A percentile compares a stretch with the other conserved stretches of the same genome.
Evolutionary conservation across 2,888 invertebrate genomes (phyloP).

Genomic region (Hirtodrosophila duncani): DNA sequence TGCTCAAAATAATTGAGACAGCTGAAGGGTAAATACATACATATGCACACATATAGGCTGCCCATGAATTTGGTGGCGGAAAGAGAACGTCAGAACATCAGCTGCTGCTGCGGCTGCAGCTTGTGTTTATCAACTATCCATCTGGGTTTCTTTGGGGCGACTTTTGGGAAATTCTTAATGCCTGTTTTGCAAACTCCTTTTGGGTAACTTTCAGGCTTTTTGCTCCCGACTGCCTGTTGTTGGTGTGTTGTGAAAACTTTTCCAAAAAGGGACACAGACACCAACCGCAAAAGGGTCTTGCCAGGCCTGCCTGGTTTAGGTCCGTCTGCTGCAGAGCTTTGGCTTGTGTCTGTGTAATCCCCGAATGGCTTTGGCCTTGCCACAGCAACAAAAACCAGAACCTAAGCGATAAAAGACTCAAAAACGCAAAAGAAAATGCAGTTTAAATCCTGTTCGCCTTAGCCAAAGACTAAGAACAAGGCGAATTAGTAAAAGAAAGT

Average conservation of each 20-base stretch:
- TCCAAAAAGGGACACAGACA: conserved; percentile 13
- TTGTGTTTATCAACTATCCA: conserved; percentile 38
- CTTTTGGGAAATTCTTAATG: conserved; percentile 26
- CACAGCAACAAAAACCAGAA: conserved; percentile 34
- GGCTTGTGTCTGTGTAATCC: conserved; percentile 42
- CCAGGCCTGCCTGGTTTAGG: conserved; percentile 1
- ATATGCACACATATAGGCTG: no score
- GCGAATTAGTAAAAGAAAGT: no score
- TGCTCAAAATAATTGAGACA: background rate
- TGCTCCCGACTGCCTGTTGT: conserved; percentile 27
- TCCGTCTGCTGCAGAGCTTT: conserved; percentile 13
- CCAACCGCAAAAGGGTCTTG: conserved; percentile 50
- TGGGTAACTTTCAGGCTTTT: conserved; percentile 55
- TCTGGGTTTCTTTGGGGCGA: conserved; percentile 25
- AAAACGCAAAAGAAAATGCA: conserved; percentile 38
- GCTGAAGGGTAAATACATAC: conserved; percentile 16
- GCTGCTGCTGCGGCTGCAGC: conserved; percentile 6
- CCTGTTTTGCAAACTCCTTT: conserved; percentile 46
- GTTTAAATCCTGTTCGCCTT: conserved; percentile 38
- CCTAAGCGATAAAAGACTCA: conserved; percentile 19
- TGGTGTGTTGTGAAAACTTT: conserved; percentile 56
- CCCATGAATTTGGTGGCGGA: no score
- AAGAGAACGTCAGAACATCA: background rate
- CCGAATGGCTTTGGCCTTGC: conserved; percentile 38
- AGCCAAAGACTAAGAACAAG: conserved; percentile 18